A percentile compares a stretch with the other conserved stretches of the same genome.
Evolutionary conservation across 2,888 invertebrate genomes (phyloP).

Genomic region (Cheilosia soror): DNA sequence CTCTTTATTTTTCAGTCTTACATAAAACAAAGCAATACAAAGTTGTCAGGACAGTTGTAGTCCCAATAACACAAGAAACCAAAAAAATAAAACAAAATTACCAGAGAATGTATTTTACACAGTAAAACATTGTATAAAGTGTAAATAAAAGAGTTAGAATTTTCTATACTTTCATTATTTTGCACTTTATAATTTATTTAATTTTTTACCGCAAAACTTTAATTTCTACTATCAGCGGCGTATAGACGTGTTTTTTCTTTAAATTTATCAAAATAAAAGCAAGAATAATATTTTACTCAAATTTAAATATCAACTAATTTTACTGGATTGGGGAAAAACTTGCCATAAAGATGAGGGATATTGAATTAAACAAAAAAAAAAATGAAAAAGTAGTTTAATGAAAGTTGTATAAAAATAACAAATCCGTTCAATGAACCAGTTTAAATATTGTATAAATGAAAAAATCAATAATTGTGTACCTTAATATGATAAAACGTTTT

Average conservation of each 20-base stretch:
- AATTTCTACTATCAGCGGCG: slow-evolving; percentile 38
- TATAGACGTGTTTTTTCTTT: slow-evolving; percentile 59
- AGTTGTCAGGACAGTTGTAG: slow-evolving; percentile 62
- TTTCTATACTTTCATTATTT: background rate
- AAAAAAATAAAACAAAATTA: slow-evolving; percentile 33
- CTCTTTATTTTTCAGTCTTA: background rate
- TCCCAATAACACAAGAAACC: background rate
- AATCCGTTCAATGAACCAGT: slow-evolving; percentile 65
- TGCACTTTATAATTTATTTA: background rate
- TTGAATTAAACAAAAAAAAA: slow-evolving; percentile 15
- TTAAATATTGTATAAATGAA: slow-evolving; percentile 34
- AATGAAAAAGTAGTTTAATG: slow-evolving; percentile 7
- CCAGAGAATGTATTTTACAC: slow-evolving; percentile 55
- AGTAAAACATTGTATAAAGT: slow-evolving; percentile 63
- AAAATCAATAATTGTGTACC: slow-evolving; percentile 72
- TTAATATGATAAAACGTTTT: slow-evolving; percentile 60
- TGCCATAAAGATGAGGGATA: slow-evolving; percentile 42
- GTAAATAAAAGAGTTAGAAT: slow-evolving; percentile 61
- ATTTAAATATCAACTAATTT: slow-evolving; percentile 22
- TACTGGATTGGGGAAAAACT: slow-evolving; percentile 52
- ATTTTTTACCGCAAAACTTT: slow-evolving; percentile 5
- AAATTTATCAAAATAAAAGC: background rate
- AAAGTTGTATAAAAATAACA: slow-evolving; percentile 48
- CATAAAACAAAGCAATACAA: slow-evolving; percentile 13
- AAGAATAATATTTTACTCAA: background rate